Conservation (phyloP, 2,113 vertebrate species). For the Heptranchias perlo region DNA sequence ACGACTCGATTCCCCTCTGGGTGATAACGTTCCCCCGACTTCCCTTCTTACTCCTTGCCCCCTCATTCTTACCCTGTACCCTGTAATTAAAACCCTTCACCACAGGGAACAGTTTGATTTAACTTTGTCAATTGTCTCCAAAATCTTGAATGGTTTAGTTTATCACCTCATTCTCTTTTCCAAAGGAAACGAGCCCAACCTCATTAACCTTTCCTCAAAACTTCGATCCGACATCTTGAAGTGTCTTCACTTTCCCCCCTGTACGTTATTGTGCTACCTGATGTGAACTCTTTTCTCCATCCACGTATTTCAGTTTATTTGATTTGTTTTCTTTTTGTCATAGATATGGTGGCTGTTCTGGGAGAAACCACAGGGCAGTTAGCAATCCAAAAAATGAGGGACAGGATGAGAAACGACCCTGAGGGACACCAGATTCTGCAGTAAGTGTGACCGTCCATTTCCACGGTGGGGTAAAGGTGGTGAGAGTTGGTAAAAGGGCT, state of each 20-base stretch:
- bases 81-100: no score
- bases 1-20: no score
- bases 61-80: no score
- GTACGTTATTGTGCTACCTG: no score
- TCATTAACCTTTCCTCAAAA: neutral
- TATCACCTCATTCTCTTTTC: no score
- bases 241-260: no score
- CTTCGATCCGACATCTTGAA: no score
- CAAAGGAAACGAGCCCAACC: neutral
- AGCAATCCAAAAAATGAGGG: constrained; percentile 67
- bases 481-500: neutral
- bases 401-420: constrained; percentile 77
- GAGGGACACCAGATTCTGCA: constrained; percentile 77
- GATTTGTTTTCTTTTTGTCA: constrained; percentile 44
- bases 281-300: no score
- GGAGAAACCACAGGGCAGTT: constrained; percentile 81
- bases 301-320: no score
- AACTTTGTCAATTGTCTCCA: no score
- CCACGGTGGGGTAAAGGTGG: neutral
- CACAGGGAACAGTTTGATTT: no score
- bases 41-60: neutral
- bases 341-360: constrained; percentile 96
- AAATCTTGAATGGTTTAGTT: no score
- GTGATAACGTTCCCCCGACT: neutral
- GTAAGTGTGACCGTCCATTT: constrained; percentile 50